Evolutionary conservation across 2,888 invertebrate genomes (phyloP).

Genomic region (Baccha elongata): DNA sequence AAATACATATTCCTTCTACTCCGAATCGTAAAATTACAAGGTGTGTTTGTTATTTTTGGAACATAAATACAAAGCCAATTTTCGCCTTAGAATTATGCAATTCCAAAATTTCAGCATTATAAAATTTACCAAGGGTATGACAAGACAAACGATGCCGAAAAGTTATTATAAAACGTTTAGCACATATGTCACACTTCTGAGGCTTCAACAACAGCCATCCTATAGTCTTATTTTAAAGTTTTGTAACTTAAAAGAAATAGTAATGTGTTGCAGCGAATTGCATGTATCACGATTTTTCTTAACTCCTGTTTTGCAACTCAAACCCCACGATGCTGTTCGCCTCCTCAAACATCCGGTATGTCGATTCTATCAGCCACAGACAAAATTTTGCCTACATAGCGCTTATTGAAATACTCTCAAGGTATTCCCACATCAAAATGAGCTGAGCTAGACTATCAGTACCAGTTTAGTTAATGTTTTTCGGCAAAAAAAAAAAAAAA

Average conservation of each 20-base stretch:
- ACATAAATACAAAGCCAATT: too few relatives aligned
- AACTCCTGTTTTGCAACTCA: slow-evolving; percentile 62
- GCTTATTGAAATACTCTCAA: slow-evolving; percentile 35
- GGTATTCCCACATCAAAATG: slow-evolving; percentile 46
- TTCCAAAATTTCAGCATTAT: neutral
- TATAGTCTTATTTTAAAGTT: slow-evolving; percentile 24
- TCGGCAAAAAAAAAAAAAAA: neutral
- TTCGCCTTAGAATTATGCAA: neutral
- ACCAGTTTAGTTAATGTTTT: slow-evolving; percentile 30
- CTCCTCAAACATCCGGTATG: slow-evolving; percentile 41
- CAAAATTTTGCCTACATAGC: slow-evolving; percentile 27
- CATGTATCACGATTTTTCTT: slow-evolving; percentile 74
- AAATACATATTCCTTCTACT: too few relatives aligned
- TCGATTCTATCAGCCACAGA: slow-evolving; percentile 27
- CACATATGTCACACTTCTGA: slow-evolving; percentile 48
- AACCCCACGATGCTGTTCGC: neutral
- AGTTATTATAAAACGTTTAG: slow-evolving; percentile 52
- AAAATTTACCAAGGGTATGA: slow-evolving; percentile 18
- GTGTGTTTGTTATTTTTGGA: too few relatives aligned
- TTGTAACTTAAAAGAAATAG: slow-evolving; percentile 48
- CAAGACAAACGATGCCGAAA: slow-evolving; percentile 58
- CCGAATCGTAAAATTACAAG: too few relatives aligned
- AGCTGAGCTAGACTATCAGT: slow-evolving; percentile 33
- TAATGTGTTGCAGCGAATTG: slow-evolving; percentile 74
- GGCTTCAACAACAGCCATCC: slow-evolving; percentile 12